These are phyloP conservation scores for Ianthella basta DNA, from an alignment of 37 sponge, comb jelly and placozoan species.

Conservation along the genomic window DNA sequence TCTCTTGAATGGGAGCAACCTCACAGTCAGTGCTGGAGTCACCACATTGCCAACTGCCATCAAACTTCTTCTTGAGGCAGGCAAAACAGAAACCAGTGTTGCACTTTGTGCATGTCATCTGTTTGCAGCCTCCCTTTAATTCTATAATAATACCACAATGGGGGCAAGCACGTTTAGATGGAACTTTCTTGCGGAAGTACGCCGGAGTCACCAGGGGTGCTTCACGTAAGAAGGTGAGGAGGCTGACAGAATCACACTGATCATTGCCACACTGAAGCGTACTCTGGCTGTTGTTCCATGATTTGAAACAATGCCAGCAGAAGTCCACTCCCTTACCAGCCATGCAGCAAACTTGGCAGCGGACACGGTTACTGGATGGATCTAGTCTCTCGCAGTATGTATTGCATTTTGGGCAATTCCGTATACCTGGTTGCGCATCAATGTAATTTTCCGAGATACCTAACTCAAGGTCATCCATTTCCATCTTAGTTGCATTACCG, in stretches of 20 bases:
- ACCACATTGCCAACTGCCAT: slow-evolving; percentile 54
- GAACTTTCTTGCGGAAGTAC: slow-evolving; percentile 10
- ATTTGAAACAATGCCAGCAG: slow-evolving; percentile 49
- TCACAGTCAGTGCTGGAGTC: slow-evolving; percentile 35
- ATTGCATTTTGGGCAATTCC: slow-evolving; percentile 48
- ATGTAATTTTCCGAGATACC: slow-evolving; percentile 42
- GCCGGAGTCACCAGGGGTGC: slow-evolving; percentile 33
- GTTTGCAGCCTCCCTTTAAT: slow-evolving; percentile 53
- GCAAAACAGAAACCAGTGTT: slow-evolving; percentile 50
- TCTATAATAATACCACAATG: slow-evolving; percentile 54
- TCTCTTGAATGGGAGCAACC: slow-evolving; percentile 37
- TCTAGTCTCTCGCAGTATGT: slow-evolving; percentile 36
- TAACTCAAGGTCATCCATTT: slow-evolving; percentile 12
- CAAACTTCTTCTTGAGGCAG: slow-evolving; percentile 29
- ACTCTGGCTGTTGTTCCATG: slow-evolving; percentile 39
- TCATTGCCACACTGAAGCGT: slow-evolving; percentile 45
- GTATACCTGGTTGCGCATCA: slow-evolving; percentile 16
- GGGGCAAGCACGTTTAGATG: slow-evolving; percentile 52
- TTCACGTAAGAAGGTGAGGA: slow-evolving; percentile 17
- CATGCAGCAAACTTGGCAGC: slow-evolving; percentile 44
- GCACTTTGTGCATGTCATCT: slow-evolving; percentile 55
- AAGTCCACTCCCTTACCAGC: slow-evolving; percentile 28
- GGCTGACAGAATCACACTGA: slow-evolving; percentile 37
- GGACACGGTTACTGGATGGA: slow-evolving; percentile 14
- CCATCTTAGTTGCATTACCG: slow-evolving; percentile 28